Conservation (phyloP, 2,888 invertebrate species). For the Neuroscelio doddi region DNA sequence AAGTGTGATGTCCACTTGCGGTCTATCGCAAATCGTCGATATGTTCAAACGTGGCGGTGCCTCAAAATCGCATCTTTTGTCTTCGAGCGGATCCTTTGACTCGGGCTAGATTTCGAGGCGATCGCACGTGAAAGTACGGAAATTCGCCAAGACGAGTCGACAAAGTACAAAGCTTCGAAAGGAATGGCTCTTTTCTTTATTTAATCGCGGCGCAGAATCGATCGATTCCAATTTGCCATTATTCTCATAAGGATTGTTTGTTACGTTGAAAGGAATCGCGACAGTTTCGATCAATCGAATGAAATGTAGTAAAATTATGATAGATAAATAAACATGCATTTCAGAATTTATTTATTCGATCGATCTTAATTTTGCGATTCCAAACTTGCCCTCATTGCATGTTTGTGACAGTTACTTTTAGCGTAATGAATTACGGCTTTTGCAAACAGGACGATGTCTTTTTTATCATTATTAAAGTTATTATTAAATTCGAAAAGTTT, state of each 20-base stretch:
- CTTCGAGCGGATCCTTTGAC: no score
- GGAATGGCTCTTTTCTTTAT: neutral
- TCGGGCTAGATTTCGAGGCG: no score
- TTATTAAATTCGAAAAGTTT: neutral
- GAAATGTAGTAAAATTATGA: neutral
- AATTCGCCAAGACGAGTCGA: constrained; percentile 3
- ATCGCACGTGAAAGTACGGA: neutral
- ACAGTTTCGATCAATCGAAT: no score
- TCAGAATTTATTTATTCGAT: neutral
- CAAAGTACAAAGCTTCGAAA: constrained; percentile 4
- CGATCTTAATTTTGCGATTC: no score
- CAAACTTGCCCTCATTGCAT: no score
- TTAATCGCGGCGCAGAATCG: neutral
- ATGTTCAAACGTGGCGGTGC: constrained; percentile 5
- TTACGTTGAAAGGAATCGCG: neutral
- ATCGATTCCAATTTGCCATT: neutral
- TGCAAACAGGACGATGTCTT: constrained; percentile 5
- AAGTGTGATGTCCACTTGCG: neutral
- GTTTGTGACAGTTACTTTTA: no score
- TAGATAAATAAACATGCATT: no score
- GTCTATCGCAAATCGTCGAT: constrained; percentile 4
- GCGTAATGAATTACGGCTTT: neutral
- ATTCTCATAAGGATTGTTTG: neutral
- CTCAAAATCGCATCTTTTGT: neutral
- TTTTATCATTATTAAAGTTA: neutral